Conservation (phyloP, 1,140 invertebrate species). For the Ruditapes philippinarum region DNA sequence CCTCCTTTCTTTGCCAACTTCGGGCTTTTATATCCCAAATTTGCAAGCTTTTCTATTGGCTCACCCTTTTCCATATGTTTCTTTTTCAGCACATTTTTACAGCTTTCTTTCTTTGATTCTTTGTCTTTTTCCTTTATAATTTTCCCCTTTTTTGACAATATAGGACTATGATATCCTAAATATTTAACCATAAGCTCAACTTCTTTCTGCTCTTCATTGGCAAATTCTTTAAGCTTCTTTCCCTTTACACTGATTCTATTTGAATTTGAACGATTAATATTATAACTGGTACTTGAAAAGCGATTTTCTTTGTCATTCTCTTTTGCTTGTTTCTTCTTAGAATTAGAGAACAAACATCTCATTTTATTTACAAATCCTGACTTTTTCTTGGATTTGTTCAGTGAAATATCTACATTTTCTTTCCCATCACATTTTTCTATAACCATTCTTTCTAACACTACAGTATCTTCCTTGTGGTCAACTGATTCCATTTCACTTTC, state of each 20-base stretch:
- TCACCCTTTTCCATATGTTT: not conserved
- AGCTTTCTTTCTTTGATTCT: not conserved
- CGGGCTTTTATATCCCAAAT: constrained; percentile 22
- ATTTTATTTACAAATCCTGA: constrained; percentile 35
- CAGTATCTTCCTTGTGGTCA: constrained; percentile 20
- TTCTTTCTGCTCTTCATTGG: constrained; percentile 30
- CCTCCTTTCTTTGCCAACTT: constrained; percentile 10
- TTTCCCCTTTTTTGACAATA: constrained; percentile 8
- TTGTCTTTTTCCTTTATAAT: not conserved
- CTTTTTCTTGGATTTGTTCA: not conserved
- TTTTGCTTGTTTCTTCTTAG: constrained; percentile 15
- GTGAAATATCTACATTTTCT: constrained; percentile 11
- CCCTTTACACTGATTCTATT: constrained; percentile 23
- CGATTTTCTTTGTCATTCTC: not conserved
- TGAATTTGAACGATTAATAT: constrained; percentile 32
- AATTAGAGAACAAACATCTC: constrained; percentile 7
- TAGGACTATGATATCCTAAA: constrained; percentile 31
- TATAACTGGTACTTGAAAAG: constrained; percentile 31
- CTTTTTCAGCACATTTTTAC: not conserved
- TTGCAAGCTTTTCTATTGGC: constrained; percentile 9
- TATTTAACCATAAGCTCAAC: constrained; percentile 50
- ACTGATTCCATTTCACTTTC: not conserved
- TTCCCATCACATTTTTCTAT: not conserved
- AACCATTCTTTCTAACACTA: not conserved
- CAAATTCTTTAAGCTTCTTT: constrained; percentile 11